Evolutionary conservation across 2,797 vertebrate genomes (phyloP).

Genomic region (Neopelma chrysocephalum): DNA sequence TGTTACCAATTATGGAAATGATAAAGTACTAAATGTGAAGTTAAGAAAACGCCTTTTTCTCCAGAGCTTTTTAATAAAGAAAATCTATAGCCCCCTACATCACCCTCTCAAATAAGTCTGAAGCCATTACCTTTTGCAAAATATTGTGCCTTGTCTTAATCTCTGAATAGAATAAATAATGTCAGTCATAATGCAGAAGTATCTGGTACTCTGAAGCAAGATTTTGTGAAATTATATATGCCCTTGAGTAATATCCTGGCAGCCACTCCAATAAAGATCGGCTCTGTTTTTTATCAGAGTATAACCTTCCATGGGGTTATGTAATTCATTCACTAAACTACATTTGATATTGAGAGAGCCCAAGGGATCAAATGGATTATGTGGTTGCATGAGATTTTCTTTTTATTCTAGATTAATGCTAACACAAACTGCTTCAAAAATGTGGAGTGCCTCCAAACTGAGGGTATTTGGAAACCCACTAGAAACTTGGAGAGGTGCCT

Average conservation of each 20-base stretch:
- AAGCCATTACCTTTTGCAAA: background rate
- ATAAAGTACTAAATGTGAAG: background rate
- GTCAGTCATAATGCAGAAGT: background rate
- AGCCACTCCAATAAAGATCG: background rate
- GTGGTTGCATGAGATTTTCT: background rate
- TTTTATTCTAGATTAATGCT: background rate
- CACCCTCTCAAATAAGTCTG: background rate
- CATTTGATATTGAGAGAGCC: background rate
- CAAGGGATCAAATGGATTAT: background rate
- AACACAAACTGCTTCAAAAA: background rate
- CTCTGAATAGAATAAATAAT: background rate
- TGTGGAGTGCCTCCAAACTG: background rate
- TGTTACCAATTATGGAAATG: background rate
- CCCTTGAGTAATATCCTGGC: background rate
- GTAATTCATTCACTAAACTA: background rate
- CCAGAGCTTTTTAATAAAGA: background rate
- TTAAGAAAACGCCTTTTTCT: background rate
- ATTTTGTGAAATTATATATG: background rate
- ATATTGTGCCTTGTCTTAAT: background rate
- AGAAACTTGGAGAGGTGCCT: background rate
- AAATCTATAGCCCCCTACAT: fast-evolving
- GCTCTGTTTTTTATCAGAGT: background rate
- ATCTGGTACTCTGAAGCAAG: background rate
- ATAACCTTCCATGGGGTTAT: background rate
- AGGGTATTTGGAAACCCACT: background rate